A percentile compares a stretch with the other conserved stretches of the same genome.
Evolutionary conservation across 2,797 vertebrate genomes (phyloP).

Genomic region (Smutsia temminckii): DNA sequence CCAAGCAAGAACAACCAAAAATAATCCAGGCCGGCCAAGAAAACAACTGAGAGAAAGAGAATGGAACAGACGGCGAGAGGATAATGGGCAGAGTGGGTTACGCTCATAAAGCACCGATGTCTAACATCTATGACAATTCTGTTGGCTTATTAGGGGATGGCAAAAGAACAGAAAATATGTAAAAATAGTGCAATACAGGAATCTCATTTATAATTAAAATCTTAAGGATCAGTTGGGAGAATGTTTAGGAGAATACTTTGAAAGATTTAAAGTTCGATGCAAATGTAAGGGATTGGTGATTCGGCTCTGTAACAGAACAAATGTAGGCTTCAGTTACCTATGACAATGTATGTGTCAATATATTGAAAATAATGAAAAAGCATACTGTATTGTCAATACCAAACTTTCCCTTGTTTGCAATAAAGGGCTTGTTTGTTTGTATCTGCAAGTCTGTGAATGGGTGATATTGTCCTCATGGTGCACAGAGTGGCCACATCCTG

Average conservation of each 20-base stretch:
- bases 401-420: background rate
- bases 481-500: background rate
- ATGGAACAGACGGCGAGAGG: background rate
- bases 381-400: background rate
- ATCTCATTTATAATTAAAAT: conserved; percentile 36
- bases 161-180: background rate
- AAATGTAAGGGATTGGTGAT: background rate
- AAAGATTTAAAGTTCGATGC: background rate
- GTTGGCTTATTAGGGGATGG: background rate
- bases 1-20: background rate
- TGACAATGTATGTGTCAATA: background rate
- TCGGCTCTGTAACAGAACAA: background rate
- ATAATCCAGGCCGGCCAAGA: too few species aligned
- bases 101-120: background rate
- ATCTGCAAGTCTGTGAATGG: background rate
- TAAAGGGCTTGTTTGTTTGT: background rate
- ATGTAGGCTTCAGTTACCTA: background rate
- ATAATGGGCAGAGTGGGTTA: background rate
- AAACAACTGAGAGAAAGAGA: background rate
- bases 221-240: background rate
- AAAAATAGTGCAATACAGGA: background rate
- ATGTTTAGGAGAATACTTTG: background rate
- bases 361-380: background rate
- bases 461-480: background rate
- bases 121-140: background rate